Evolutionary conservation across 2,797 vertebrate species (phyloP), one percentile per base, ranked within the genome.

Genomic region (Centroberyx gerrardi): DNA sequence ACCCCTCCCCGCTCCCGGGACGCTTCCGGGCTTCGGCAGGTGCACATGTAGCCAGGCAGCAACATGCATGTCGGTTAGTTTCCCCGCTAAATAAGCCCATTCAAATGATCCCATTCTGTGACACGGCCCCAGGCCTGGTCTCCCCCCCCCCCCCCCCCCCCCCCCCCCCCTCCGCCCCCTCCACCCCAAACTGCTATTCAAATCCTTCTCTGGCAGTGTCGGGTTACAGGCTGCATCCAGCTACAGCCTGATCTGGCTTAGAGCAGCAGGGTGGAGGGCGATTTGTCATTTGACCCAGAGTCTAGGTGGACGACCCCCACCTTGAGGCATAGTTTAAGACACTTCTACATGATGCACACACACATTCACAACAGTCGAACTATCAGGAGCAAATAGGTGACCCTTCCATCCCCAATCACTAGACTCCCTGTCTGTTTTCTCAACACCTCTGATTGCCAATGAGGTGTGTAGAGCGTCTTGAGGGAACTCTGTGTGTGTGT

Each of bases 21-120:
- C 62, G 70, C 59, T 78, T 90, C 67, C 84, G 72, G 72, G 62
- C 84, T 81, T 68, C 10, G 68, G 83, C 90, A 93, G 90, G 89
- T 91, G 90, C 88, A 88, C 63, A 71, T 84, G 87, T 70, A 74
- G 62, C 52, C 10, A 52, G 68, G 82, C 52, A 44, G 69, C 62
- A 14, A 54, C 85, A 69, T 62, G 71, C 72, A 68, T 51, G 40
- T 67, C 79, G 68, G 58, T 75, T 69, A 72, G 53, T 36, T 56
- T 13, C 72, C 84, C 75, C 18, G 17, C 81, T 88, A 81, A 88
- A 86, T 73, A 72, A 66, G 61, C 60, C 67, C 76, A 91, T 90
- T 92, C 80, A 93, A 87, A 87, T 89, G 62, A 86, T 71, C 29
- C 64, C 77, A 69, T 84, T 80, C 84, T 74, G 78, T 52, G 76